Evolutionary conservation across 2,888 invertebrate species (phyloP).

Genomic region (Xestia c-nigrum): DNA sequence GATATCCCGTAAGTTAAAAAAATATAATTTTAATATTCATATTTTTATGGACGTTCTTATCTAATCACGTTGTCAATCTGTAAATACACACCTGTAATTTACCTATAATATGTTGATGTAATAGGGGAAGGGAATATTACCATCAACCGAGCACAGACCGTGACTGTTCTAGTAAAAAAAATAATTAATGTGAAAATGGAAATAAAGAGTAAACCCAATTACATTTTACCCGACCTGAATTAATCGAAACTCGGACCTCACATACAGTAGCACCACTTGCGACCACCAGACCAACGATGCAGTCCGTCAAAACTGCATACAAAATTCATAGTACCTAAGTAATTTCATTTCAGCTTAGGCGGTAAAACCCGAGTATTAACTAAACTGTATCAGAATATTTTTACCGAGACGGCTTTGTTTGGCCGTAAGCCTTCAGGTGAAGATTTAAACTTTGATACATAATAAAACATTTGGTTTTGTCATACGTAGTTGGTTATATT

Average conservation of each 20-base stretch:
- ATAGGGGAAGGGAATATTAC: background rate
- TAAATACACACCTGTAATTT: too few species aligned
- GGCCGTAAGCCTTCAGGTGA: background rate
- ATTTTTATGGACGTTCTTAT: background rate
- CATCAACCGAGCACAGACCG: background rate
- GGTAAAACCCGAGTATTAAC: background rate
- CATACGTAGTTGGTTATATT: background rate
- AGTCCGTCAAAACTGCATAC: background rate
- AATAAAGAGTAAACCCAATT: background rate
- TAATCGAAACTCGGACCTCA: background rate
- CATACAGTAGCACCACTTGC: background rate
- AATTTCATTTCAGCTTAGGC: conserved; percentile 13
- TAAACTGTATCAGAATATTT: conserved; percentile 17
- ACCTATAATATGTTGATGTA: background rate
- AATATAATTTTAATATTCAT: background rate
- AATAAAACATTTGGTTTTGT: background rate
- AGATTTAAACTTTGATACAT: background rate
- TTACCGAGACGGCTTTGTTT: conserved; percentile 10
- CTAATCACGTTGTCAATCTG: background rate
- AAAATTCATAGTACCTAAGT: conserved; percentile 6
- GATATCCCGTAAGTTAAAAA: too few species aligned
- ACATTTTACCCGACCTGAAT: background rate
- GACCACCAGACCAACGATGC: background rate
- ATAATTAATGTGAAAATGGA: too few species aligned
- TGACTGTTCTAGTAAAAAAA: background rate